Conservation (phyloP, 2,113 vertebrate species). For the Epinephelus cyanopodus region DNA sequence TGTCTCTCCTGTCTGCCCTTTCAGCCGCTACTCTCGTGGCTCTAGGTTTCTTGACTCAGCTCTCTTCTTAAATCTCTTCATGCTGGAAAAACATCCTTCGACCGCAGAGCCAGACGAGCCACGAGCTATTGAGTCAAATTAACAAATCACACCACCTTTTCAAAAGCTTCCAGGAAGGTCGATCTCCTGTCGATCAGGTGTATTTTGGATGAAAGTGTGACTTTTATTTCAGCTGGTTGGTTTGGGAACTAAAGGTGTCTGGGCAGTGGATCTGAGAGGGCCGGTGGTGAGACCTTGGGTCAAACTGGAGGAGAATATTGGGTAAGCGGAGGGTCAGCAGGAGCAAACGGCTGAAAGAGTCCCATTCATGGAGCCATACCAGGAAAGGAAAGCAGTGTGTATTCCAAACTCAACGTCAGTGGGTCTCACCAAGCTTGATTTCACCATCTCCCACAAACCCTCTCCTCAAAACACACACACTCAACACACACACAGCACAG, state of each 20-base stretch:
- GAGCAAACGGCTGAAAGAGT: conserved; percentile 72
- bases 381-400: conserved; percentile 68
- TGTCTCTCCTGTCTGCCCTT: not conserved
- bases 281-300: conserved; percentile 53
- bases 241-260: conserved; percentile 37
- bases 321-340: conserved; percentile 64
- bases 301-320: conserved; percentile 58
- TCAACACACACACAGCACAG: conserved; percentile 1
- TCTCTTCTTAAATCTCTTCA: conserved; percentile 26
- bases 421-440: conserved; percentile 62
- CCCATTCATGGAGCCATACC: conserved; percentile 75
- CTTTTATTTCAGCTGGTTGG: conserved; percentile 13
- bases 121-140: conserved; percentile 30
- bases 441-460: conserved; percentile 45
- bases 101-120: conserved; percentile 16
- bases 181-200: conserved; percentile 36
- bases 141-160: conserved; percentile 26
- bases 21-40: conserved; percentile 19
- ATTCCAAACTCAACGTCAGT: conserved; percentile 65
- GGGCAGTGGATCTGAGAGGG: conserved; percentile 35
- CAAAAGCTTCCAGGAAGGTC: conserved; percentile 27
- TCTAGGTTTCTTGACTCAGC: conserved; percentile 28
- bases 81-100: conserved; percentile 27
- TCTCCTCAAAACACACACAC: not conserved
- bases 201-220: conserved; percentile 48